A percentile compares a stretch with the other conserved stretches of the same genome.
Evolutionary conservation across 2,888 invertebrate genomes (phyloP).

Genomic region (Rhamphomyia laevipes): DNA sequence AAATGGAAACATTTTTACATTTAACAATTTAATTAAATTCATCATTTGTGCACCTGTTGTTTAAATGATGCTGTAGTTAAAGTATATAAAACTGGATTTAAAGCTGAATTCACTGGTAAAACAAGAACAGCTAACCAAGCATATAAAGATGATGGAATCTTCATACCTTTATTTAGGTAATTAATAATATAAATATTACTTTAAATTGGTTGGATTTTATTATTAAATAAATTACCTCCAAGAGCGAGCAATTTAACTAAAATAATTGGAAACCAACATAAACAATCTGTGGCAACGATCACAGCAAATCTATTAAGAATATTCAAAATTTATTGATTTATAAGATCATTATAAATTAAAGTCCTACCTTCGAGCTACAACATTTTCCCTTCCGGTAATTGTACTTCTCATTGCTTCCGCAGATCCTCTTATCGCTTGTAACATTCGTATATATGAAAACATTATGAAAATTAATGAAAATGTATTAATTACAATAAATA

Average conservation of each 20-base stretch:
- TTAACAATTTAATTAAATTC: background rate
- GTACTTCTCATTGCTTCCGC: constrained; percentile 46
- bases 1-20: background rate
- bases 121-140: constrained; percentile 50
- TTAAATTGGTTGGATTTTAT: background rate
- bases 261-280: constrained; percentile 50
- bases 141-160: constrained; percentile 43
- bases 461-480: constrained; percentile 44
- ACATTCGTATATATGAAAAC: constrained; percentile 46
- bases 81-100: constrained; percentile 51
- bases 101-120: constrained; percentile 48
- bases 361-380: constrained; percentile 44
- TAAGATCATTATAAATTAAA: too few species aligned
- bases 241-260: constrained; percentile 44
- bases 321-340: too few species aligned
- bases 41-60: constrained; percentile 40
- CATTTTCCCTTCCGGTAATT: constrained; percentile 44
- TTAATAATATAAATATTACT: background rate
- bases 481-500: constrained; percentile 45
- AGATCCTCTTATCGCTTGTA: constrained; percentile 44
- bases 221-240: constrained; percentile 34
- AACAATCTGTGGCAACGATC: constrained; percentile 47
- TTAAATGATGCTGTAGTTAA: constrained; percentile 48
- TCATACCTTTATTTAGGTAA: constrained; percentile 42
- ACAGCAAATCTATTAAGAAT: constrained; percentile 38